These are phyloP conservation scores for Pseudochaenichthys georgianus DNA, from an alignment of 2,797 vertebrate genomes.

Conservation along the genomic window DNA sequence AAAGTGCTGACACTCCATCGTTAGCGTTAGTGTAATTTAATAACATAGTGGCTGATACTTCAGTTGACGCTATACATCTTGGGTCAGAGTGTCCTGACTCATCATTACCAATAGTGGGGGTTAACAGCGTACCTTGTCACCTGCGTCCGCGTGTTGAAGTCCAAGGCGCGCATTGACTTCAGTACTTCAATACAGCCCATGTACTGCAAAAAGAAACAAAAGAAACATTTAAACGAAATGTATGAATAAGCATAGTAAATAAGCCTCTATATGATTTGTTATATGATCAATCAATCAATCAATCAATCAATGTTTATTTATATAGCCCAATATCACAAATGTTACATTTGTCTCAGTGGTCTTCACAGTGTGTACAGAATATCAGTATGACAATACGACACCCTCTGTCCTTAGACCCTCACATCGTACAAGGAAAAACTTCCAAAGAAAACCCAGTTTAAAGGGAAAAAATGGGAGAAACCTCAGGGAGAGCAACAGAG, in stretches of 20 bases:
- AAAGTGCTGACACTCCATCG: not conserved
- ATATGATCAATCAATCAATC: too few species aligned
- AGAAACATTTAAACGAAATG: not conserved
- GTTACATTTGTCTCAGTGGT: too few species aligned
- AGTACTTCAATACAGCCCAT: slow-evolving; percentile 98
- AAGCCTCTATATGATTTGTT: not conserved
- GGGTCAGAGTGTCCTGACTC: slow-evolving; percentile 53
- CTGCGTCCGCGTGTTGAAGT: slow-evolving; percentile 96
- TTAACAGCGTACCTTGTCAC: slow-evolving; percentile 91
- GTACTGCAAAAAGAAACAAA: slow-evolving; percentile 86
- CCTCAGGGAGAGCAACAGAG: too few species aligned
- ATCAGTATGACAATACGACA: too few species aligned
- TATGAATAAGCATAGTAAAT: not conserved
- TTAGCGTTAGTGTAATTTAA: slow-evolving; percentile 1
- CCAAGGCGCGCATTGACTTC: slow-evolving; percentile 96
- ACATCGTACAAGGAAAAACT: too few species aligned
- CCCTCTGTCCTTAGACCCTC: too few species aligned
- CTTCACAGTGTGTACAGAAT: too few species aligned
- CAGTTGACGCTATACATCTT: slow-evolving; percentile 22
- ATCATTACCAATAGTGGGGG: slow-evolving; percentile 1
- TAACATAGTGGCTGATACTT: slow-evolving; percentile 1
- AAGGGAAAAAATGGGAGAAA: too few species aligned
- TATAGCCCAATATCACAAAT: too few species aligned
- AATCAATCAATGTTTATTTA: too few species aligned
- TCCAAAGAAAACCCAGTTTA: too few species aligned